These are phyloP conservation scores for Dysidea cf. avara DNA, from an alignment of 37 sponge, comb jelly and placozoan species.

Conservation along the genomic window DNA sequence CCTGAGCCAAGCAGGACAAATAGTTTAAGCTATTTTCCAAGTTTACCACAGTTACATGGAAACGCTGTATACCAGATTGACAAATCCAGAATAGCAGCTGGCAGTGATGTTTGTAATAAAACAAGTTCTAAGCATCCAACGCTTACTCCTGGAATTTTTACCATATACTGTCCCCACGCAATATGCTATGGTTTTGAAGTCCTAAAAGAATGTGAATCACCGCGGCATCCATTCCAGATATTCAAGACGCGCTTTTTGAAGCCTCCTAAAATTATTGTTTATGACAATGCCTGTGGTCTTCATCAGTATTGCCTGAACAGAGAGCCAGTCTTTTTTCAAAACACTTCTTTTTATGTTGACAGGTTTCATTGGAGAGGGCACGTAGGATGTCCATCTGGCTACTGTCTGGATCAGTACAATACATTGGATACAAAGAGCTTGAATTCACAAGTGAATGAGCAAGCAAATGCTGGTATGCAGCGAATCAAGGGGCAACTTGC, in stretches of 20 bases:
- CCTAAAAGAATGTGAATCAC: too few relatives aligned
- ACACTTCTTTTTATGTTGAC: constrained; percentile 11
- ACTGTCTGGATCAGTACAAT: constrained; percentile 6
- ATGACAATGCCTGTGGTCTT: constrained; percentile 32
- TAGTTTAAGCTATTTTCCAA: too few relatives aligned
- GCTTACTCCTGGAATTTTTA: constrained; percentile 1
- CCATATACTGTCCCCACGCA: constrained; percentile 2
- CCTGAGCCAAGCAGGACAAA: too few relatives aligned
- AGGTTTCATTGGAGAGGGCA: constrained; percentile 21
- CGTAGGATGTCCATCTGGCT: constrained; percentile 8
- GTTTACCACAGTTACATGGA: too few relatives aligned
- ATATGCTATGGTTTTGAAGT: constrained; percentile 8
- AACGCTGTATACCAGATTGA: too few relatives aligned
- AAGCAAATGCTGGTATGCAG: background rate
- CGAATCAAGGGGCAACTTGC: too few relatives aligned
- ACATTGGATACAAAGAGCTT: background rate
- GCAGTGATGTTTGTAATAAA: constrained; percentile 17
- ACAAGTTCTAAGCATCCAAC: background rate
- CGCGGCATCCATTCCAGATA: constrained; percentile 2
- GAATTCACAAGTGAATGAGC: constrained; percentile 26
- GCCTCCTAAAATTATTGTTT: constrained; percentile 2
- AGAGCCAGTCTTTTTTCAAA: constrained; percentile 6
- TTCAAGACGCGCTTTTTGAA: background rate
- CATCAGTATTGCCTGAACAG: constrained; percentile 15
- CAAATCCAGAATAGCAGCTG: too few relatives aligned